phyloP scores from a whole-genome alignment of 2,797 vertebrate species.

The Helarctos malayanus region DNA sequence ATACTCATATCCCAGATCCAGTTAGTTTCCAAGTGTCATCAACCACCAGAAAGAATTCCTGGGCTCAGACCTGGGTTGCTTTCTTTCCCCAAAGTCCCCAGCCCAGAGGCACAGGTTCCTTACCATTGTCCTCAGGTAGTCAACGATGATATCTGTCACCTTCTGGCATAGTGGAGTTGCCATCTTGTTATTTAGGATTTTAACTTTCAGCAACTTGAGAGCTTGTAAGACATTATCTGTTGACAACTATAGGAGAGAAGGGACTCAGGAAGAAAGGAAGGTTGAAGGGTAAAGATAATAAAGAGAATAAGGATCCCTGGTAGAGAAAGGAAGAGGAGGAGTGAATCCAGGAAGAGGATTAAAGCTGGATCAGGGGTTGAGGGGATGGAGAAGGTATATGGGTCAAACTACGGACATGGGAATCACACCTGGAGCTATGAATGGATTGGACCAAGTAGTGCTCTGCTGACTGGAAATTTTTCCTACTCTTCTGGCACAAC shows the following conservation, averaged over 20 bases:
- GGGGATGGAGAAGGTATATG: not conserved
- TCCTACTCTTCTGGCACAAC: not conserved
- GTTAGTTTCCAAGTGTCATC: not conserved
- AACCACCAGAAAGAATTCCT: not conserved
- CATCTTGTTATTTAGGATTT: not conserved
- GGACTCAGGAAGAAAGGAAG: not conserved
- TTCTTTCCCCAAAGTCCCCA: not conserved
- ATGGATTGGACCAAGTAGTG: not conserved
- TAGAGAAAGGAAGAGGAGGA: not conserved
- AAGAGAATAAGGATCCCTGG: not conserved
- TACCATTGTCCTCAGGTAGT: not conserved
- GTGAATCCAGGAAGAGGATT: not conserved
- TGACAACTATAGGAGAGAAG: not conserved
- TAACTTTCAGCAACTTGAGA: constrained; percentile 24
- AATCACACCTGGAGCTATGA: not conserved
- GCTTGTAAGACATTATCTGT: not conserved
- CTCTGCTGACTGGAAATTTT: not conserved
- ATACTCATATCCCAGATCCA: not conserved
- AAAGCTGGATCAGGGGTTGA: not conserved
- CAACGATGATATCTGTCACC: not conserved
- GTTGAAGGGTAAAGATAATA: not conserved
- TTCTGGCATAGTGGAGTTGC: not conserved
- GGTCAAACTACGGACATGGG: not conserved
- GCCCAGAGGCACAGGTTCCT: not conserved
- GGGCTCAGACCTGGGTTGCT: not conserved